Conservation (phyloP, 1,140 invertebrate species). For the Saccostrea echinata region DNA sequence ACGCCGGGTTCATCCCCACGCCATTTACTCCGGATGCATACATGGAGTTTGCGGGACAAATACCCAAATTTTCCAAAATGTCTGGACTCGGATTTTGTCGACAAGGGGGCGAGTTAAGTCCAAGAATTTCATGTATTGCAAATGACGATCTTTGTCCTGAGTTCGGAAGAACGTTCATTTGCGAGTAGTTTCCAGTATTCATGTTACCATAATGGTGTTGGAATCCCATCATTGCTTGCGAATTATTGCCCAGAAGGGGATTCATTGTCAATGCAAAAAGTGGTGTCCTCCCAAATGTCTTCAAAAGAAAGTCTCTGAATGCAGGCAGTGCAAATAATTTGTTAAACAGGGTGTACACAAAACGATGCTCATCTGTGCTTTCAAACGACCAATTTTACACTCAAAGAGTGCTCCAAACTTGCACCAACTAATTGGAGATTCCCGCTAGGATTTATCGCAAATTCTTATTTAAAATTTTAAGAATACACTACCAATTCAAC, state of each 20-base stretch:
- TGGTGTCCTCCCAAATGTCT: not conserved
- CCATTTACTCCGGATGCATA: slow-evolving; percentile 45
- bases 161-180: slow-evolving; percentile 44
- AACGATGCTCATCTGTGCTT: slow-evolving; percentile 27
- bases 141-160: slow-evolving; percentile 53
- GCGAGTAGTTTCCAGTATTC: slow-evolving; percentile 46
- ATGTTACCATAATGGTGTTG: slow-evolving; percentile 47
- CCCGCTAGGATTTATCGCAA: slow-evolving; percentile 33
- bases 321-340: slow-evolving; percentile 40
- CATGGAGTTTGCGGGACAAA: slow-evolving; percentile 40
- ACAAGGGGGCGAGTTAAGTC: slow-evolving; percentile 50
- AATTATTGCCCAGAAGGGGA: slow-evolving; percentile 25
- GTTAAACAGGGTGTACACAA: slow-evolving; percentile 16
- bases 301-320: slow-evolving; percentile 28
- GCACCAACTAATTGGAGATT: slow-evolving; percentile 37
- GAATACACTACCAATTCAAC: slow-evolving; percentile 5
- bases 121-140: slow-evolving; percentile 60
- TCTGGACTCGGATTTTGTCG: slow-evolving; percentile 58
- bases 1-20: slow-evolving; percentile 21
- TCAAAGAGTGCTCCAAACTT: slow-evolving; percentile 13
- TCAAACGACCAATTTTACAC: slow-evolving; percentile 43
- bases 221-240: slow-evolving; percentile 41
- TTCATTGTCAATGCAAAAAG: slow-evolving; percentile 39
- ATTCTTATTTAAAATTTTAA: slow-evolving; percentile 25
- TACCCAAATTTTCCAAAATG: slow-evolving; percentile 51